Evolutionary conservation across 2,113 vertebrate species (phyloP), one percentile per base, ranked within the genome.

Genomic region (Semicossyphus pulcher): DNA sequence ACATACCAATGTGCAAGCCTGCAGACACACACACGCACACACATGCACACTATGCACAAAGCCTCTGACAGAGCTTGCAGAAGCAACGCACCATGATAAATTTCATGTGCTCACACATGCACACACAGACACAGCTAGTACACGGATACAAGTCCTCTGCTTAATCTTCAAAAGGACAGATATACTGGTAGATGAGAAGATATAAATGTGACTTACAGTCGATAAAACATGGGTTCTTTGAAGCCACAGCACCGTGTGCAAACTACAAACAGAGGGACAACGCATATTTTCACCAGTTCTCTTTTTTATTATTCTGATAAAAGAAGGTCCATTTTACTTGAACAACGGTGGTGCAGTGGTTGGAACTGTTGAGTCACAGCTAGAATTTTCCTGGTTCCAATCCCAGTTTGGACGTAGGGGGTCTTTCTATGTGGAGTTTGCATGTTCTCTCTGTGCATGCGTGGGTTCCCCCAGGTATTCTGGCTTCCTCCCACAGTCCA

Each of bases 31-130:
- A 52, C 48, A 26, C 44, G 41, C 39, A 28, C n/a, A n/a, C n/a
- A n/a, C n/a, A n/a, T n/a, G n/a, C n/a, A n/a, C n/a, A n/a, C n/a
- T n/a, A n/a, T 36, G 8, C 34, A 21, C 2, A 51, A 21, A 57
- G 16, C 25, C 2, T 18, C 12, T 45, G 23, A 74, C 21, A 16
- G 29, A 52, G 42, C 59, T 39, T 4, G 12, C 37, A 36, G 53
- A 51, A 15, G 1, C 7, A 64, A 34, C 58, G 51, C 56, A 52
- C 29, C 37, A 66, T 51, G 62, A 78, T 65, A 57, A 72, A 76
- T 76, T 6, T 52, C 60, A 74, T 47, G 45, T 26, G 11, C 49
- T 49, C 14, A 29, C 59, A 61, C 25, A 54, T 54, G 37, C 48
- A 31, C 9, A 15, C 47, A 36, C 29, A 34, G n/a, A 28, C 18